Base-by-base conservation (phyloP, 2,797 vertebrate genomes). In the Gymnocypris eckloni region DNA sequence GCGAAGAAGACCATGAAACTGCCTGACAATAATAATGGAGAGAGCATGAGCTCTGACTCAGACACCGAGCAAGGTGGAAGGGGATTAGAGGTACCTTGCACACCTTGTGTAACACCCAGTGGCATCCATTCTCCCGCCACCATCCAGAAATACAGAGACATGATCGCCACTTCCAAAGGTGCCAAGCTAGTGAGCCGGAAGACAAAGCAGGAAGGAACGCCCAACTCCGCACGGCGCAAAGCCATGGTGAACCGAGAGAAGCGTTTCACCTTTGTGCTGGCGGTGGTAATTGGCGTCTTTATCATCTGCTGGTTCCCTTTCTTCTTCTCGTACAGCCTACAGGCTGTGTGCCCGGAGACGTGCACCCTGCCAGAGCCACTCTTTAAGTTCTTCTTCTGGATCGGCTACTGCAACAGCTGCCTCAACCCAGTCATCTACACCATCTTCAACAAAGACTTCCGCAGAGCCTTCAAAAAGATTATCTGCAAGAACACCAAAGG, bases 361-460 rank as follows among this genome's bases (percentile, higher is more conserved):
- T 99, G 98, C 79, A 66, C 90, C 75, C 95, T 98, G 75, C 98
- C 98, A 0, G 90, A 93, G 0, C 94, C 96, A 0, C 92, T 99
- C 86, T 98, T 99, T 87, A 98, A 92, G 48, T 98, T 99, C 93
- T 99, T 99, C 93, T 99, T 99, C 95, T 99, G 98, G 98, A 97
- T 99, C 11, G 97, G 98, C 15, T 99, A 99, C 92, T 98, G 97
- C 93, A 99, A 99, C 91, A 98, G 97, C 89, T 98, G 95, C 0
- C 96, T 99, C 82, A 99, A 99, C 91, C 98, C 98, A 0, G 96
- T 99, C 89, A 99, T 99, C 86, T 99, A 99, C 89, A 99, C 98
- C 50, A 95, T 96, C 90, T 99, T 99, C 92, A 99, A 99, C 95
- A 97, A 96, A 92, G 98, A 98, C 93, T 99, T 99, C 86, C 96